phyloP scores from a whole-genome alignment of 2,888 invertebrate genomes.

The Isotomurus palustris region DNA sequence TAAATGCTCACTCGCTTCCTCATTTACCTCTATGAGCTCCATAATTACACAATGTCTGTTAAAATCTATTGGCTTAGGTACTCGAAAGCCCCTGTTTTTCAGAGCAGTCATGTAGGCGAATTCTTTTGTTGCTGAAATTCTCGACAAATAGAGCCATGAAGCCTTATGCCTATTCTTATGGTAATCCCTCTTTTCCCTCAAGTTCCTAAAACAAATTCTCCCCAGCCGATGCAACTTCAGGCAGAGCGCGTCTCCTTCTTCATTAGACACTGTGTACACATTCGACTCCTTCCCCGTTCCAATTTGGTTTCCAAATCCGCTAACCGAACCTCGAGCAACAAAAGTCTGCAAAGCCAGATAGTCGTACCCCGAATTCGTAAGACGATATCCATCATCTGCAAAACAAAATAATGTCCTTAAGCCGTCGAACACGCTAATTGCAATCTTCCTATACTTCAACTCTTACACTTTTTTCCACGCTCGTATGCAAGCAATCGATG shows the following conservation, averaged over 20 bases:
- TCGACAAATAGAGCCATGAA: conserved; percentile 94
- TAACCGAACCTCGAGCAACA: conserved; percentile 68
- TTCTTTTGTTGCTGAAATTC: conserved; percentile 95
- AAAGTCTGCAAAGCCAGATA: conserved; percentile 89
- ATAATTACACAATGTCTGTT: conserved; percentile 93
- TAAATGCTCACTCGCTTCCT: neutral
- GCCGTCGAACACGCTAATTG: neutral
- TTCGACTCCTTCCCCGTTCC: conserved; percentile 99
- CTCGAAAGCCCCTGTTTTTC: conserved; percentile 83
- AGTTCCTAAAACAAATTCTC: conserved; percentile 89
- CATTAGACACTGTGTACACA: conserved; percentile 82
- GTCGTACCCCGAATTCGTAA: conserved; percentile 95
- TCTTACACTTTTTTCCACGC: conserved; percentile 83
- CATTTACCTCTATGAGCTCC: conserved; percentile 72
- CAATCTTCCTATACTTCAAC: neutral
- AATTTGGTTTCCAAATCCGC: conserved; percentile 94
- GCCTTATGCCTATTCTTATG: conserved; percentile 82
- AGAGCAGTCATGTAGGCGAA: conserved; percentile 96
- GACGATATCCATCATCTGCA: conserved; percentile 88
- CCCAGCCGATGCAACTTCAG: conserved; percentile 90
- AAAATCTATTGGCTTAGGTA: conserved; percentile 89
- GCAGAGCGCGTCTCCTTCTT: conserved; percentile 73
- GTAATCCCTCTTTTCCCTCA: conserved; percentile 95
- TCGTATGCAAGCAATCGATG: conserved; percentile 89
- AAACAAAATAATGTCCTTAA: conserved; percentile 15